Evolutionary conservation across 2,113 vertebrate genomes (phyloP).

Genomic region (Ceuthmochares aereus): DNA sequence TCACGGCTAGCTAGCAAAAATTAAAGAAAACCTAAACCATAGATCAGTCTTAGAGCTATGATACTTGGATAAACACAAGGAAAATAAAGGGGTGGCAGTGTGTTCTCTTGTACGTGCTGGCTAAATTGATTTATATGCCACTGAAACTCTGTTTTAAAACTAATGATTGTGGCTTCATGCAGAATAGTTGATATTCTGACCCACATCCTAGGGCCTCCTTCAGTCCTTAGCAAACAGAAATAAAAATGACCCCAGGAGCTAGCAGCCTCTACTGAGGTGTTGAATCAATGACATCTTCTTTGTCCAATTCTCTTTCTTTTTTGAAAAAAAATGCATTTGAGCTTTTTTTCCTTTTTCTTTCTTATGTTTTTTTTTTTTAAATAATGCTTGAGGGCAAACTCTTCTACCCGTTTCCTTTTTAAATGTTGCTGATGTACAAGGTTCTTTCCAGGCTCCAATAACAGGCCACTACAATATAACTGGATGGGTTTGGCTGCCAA

Average conservation of each 20-base stretch:
- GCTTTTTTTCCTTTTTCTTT: neutral
- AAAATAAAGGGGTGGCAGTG: neutral
- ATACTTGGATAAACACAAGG: neutral
- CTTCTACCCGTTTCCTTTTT: neutral
- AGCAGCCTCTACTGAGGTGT: constrained; percentile 70
- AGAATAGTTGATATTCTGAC: constrained; percentile 57
- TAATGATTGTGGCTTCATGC: constrained; percentile 37
- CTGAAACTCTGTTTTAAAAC: constrained; percentile 46
- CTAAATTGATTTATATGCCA: constrained; percentile 54
- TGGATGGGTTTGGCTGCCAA: constrained; percentile 84
- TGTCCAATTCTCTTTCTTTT: neutral
- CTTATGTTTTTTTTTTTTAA: neutral
- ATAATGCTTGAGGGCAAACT: constrained; percentile 65
- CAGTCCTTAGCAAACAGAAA: constrained; percentile 78
- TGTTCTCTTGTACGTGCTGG: neutral
- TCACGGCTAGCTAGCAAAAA: neutral
- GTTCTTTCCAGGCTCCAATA: constrained; percentile 55
- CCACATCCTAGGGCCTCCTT: constrained; percentile 67
- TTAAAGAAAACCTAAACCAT: neutral
- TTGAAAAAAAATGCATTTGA: neutral
- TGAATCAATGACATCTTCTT: constrained; percentile 76
- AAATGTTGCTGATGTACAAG: constrained; percentile 56
- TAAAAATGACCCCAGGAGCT: constrained; percentile 84
- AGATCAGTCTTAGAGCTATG: neutral
- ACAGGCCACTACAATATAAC: constrained; percentile 69